phyloP scores from a whole-genome alignment of 1,140 invertebrate genomes.

The honey bee (Apis mellifera) region Amel_HAv3.1 CM009940.2:8997501-8998000 shows the following conservation, averaged over 20 bases:
- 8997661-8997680: not conserved
- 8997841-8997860: slow-evolving; percentile 18
- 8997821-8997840: slow-evolving; percentile 24
- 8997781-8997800: slow-evolving; percentile 21
- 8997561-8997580: too few species aligned
- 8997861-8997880: not conserved
- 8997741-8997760: slow-evolving; percentile 33
- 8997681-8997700: not conserved
- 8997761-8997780: slow-evolving; percentile 1
- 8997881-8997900: slow-evolving; percentile 11
- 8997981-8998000: not conserved
- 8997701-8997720: too few species aligned
- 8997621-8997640: not conserved
- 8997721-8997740: not conserved
- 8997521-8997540: not conserved
- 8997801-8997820: slow-evolving; percentile 26
- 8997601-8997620: slow-evolving; percentile 13
- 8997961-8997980: too few species aligned
- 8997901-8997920: slow-evolving; percentile 7
- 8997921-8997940: not conserved
- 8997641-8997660: not conserved
- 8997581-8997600: not conserved
- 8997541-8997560: too few species aligned
- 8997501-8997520: not conserved
- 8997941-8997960: too few species aligned